phyloP scores from a whole-genome alignment of 2,113 vertebrate species.

The Blennius ocellaris region DNA sequence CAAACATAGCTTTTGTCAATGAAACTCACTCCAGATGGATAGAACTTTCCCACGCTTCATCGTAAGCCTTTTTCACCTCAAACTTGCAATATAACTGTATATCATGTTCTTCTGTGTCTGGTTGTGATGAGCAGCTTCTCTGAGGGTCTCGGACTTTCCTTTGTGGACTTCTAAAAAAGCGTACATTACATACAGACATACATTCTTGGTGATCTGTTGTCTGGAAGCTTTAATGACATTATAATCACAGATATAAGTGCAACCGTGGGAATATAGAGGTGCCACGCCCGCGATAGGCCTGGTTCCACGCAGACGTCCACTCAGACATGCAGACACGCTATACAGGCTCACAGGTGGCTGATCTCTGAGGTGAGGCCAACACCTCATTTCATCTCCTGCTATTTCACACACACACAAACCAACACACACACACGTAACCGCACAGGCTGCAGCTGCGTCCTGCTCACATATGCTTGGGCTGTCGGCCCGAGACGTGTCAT shows the following conservation, averaged over 20 bases:
- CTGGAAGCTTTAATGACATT: constrained; percentile 37
- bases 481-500: constrained; percentile 61
- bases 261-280: constrained; percentile 37
- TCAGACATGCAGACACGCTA: constrained; percentile 35
- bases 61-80: not conserved
- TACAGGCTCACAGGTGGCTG: constrained; percentile 50
- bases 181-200: too few species aligned
- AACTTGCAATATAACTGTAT: constrained; percentile 23
- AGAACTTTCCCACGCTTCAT: constrained; percentile 1
- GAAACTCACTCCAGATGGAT: not conserved
- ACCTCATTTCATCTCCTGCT: constrained; percentile 54
- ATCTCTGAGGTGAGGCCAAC: constrained; percentile 66
- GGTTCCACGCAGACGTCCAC: constrained; percentile 38
- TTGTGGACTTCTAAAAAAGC: constrained; percentile 11
- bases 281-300: constrained; percentile 38
- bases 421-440: constrained; percentile 20
- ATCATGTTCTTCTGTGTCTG: constrained; percentile 23
- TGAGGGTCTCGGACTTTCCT: constrained; percentile 33
- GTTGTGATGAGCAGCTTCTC: constrained; percentile 13
- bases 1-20: not conserved
- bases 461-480: constrained; percentile 62
- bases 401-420: not conserved
- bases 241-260: constrained; percentile 48
- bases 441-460: constrained; percentile 73
- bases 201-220: too few species aligned